phyloP scores from a whole-genome alignment of 1,140 invertebrate genomes.

The Heliconius congener region DNA sequence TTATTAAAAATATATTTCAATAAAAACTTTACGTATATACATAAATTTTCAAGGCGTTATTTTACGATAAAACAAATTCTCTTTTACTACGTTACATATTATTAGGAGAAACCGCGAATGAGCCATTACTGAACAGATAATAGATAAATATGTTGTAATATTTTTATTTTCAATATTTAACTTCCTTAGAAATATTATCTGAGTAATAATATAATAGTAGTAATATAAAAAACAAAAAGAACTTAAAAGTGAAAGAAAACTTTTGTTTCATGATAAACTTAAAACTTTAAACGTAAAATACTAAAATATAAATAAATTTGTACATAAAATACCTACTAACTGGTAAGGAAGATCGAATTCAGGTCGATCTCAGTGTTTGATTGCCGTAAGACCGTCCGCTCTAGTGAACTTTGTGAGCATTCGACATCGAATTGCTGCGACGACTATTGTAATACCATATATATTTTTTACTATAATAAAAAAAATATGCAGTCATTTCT shows the following conservation, averaged over 20 bases:
- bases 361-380: slow-evolving; percentile 13
- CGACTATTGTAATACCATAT: background rate
- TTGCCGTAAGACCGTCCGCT: slow-evolving; percentile 2
- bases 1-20: too few relatives aligned
- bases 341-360: background rate
- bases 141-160: too few relatives aligned
- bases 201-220: too few relatives aligned
- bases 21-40: too few relatives aligned
- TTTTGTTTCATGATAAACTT: too few relatives aligned
- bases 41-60: too few relatives aligned
- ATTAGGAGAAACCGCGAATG: too few relatives aligned
- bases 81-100: too few relatives aligned
- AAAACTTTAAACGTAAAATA: background rate
- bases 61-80: too few relatives aligned
- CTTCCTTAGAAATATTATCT: too few relatives aligned
- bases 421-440: background rate
- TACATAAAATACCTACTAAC: background rate
- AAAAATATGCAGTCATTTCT: background rate
- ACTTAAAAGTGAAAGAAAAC: background rate
- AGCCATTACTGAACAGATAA: too few relatives aligned
- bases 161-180: too few relatives aligned
- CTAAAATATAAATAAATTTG: background rate
- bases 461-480: background rate
- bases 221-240: background rate
- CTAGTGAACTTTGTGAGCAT: background rate